A percentile compares a stretch with the other conserved stretches of the same genome.
Evolutionary conservation across 2,113 vertebrate genomes (phyloP).

Genomic region (Cisticola juncidis): DNA sequence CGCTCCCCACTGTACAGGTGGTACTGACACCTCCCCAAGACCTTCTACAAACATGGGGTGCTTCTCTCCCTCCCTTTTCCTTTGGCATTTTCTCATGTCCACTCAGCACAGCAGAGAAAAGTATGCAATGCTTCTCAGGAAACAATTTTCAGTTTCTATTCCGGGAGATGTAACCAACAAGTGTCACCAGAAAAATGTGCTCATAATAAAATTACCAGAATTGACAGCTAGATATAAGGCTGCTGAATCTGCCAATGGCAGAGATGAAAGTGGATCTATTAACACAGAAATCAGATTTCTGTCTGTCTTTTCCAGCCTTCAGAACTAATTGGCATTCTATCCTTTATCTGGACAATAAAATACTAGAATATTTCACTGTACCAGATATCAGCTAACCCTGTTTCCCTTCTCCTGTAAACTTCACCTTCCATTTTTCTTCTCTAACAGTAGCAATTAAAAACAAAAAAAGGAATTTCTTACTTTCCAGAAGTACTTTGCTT

Average conservation of each 20-base stretch:
- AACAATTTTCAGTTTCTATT: neutral
- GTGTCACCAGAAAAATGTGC: neutral
- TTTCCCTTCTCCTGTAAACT: neutral
- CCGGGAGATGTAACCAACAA: neutral
- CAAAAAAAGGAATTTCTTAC: neutral
- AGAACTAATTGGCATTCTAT: neutral
- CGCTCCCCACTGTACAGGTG: rapidly evolving
- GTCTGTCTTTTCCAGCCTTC: neutral
- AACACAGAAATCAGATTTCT: neutral
- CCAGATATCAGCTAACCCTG: neutral
- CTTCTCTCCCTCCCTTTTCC: neutral
- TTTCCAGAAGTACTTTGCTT: neutral
- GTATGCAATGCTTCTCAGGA: neutral
- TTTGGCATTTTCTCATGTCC: neutral
- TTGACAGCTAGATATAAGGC: neutral
- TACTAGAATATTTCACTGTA: neutral
- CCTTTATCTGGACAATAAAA: neutral
- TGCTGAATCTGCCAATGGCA: neutral
- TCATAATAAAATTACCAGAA: neutral
- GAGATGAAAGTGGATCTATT: neutral
- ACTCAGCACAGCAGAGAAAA: neutral
- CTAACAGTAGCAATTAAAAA: neutral
- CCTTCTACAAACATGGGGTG: neutral
- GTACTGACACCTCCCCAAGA: neutral
- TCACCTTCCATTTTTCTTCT: neutral